phyloP scores from a whole-genome alignment of 2,888 invertebrate genomes.

The Microchrysa polita region DNA sequence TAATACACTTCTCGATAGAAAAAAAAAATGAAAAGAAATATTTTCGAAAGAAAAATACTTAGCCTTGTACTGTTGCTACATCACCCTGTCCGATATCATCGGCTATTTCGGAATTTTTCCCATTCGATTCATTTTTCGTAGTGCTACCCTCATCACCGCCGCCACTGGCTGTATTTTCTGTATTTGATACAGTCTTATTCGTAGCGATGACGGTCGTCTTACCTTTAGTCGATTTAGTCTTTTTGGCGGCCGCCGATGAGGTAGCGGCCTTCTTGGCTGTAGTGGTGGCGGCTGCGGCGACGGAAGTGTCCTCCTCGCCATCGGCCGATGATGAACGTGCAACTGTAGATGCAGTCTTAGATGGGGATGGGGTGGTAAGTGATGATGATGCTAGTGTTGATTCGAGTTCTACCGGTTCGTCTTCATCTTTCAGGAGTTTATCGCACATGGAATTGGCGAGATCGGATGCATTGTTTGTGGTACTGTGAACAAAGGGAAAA shows the following conservation, averaged over 20 bases:
- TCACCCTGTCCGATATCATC: conserved; percentile 49
- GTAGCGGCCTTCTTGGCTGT: conserved; percentile 4
- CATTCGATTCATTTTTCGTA: neutral
- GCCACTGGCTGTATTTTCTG: neutral
- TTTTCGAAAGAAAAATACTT: conserved; percentile 17
- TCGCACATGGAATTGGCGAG: conserved; percentile 53
- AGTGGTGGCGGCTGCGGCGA: conserved; percentile 33
- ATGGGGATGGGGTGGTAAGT: neutral
- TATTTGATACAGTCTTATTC: conserved; percentile 33
- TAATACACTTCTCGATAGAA: neutral
- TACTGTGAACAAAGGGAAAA: conserved; percentile 47
- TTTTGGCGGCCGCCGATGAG: conserved; percentile 20
- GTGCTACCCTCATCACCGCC: neutral
- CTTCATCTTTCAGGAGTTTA: conserved; percentile 51
- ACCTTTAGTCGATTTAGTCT: conserved; percentile 46
- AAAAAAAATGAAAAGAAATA: conserved; percentile 6
- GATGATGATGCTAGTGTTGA: neutral
- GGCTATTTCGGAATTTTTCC: conserved; percentile 29
- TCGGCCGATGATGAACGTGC: conserved; percentile 1
- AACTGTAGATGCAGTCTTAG: neutral
- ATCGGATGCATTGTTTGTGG: conserved; percentile 53
- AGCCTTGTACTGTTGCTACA: conserved; percentile 49
- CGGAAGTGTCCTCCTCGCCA: conserved; percentile 23
- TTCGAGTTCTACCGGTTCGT: conserved; percentile 40
- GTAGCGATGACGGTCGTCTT: conserved; percentile 23